Conservation (phyloP, 1,140 invertebrate genomes). For the Ditylenchus dipsaci region DNA sequence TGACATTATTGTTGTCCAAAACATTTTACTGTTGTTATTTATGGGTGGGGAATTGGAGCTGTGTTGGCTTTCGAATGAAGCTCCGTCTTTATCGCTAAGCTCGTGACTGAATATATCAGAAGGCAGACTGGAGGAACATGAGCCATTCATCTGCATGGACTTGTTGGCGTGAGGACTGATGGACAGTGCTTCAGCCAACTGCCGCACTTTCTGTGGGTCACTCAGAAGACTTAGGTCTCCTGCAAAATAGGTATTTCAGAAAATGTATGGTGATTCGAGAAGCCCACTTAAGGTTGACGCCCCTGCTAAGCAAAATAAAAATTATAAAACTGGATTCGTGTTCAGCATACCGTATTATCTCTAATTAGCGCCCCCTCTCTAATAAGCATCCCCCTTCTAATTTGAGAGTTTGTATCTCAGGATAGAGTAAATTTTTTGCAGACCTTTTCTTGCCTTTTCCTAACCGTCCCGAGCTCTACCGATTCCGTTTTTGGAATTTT, state of each 20-base stretch:
- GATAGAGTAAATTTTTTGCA: too few relatives aligned
- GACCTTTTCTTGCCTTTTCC: too few relatives aligned
- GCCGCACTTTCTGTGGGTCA: neutral
- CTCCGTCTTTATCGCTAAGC: neutral
- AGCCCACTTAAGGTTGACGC: too few relatives aligned
- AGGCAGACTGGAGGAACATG: neutral
- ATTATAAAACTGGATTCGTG: too few relatives aligned
- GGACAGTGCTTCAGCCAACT: neutral
- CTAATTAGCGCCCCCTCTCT: too few relatives aligned
- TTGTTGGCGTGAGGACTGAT: neutral
- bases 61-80: neutral
- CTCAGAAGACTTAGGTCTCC: neutral
- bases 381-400: too few relatives aligned
- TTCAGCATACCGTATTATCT: too few relatives aligned
- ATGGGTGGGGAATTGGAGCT: neutral
- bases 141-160: neutral
- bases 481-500: too few relatives aligned
- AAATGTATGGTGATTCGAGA: too few relatives aligned
- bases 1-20: neutral
- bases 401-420: too few relatives aligned
- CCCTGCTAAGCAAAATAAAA: too few relatives aligned
- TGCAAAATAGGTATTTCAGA: neutral
- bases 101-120: neutral
- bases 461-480: too few relatives aligned
- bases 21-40: neutral